Conservation (phyloP, 2,888 invertebrate species). For the Erpobdella octoculata region DNA sequence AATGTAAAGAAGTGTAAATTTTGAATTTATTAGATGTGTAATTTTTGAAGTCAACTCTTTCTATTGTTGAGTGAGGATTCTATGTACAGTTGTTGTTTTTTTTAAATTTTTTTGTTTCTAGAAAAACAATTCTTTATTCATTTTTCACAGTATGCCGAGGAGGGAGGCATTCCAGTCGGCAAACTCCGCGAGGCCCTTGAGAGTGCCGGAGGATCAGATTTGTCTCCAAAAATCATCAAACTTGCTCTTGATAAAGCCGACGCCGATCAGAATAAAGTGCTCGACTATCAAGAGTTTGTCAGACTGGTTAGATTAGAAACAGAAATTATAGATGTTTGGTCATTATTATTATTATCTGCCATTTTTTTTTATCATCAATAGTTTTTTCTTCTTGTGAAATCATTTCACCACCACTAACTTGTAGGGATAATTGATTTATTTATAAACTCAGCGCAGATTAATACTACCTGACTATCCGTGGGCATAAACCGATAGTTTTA, state of each 20-base stretch:
- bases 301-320: constrained; percentile 43
- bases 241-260: constrained; percentile 47
- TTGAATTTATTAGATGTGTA: constrained; percentile 3
- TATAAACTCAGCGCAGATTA: no score
- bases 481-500: not conserved
- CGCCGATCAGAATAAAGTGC: constrained; percentile 46
- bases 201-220: constrained; percentile 44
- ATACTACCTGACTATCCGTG: no score
- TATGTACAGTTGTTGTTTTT: no score
- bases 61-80: no score
- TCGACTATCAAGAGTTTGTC: constrained; percentile 53
- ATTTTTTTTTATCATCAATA: not conserved
- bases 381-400: not conserved
- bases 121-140: no score
- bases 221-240: constrained; percentile 43
- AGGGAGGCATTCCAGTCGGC: constrained; percentile 47
- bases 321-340: not conserved
- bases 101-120: no score
- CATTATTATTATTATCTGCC: not conserved
- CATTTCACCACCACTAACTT: not conserved
- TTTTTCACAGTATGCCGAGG: constrained; percentile 46
- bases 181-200: constrained; percentile 48
- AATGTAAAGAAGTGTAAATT: not conserved
- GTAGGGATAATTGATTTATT: no score
- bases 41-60: no score